Evolutionary conservation across 2,113 vertebrate genomes (phyloP), one percentile per base, ranked within the genome.

Genomic region (Ariopsis seemanni): DNA sequence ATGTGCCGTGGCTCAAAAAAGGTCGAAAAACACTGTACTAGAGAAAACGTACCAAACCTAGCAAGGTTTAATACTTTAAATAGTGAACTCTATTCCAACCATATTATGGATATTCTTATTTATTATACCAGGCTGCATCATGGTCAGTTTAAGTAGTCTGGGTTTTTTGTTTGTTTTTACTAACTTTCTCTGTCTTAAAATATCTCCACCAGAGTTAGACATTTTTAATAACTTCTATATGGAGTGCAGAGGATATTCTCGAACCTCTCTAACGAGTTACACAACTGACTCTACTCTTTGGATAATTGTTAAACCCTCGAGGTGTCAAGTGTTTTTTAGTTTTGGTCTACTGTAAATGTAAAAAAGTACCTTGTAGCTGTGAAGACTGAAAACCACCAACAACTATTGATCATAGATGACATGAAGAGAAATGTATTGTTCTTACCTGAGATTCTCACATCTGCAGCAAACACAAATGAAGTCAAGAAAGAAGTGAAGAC

Each of bases 401-500:
- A 20, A 57, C 83, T 71, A 85, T 4, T 30, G 18, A 62, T 25
- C 27, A 52, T 0, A 72, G n/a, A 84, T 58, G 53, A 74, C 7
- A 20, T 74, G 50, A 18, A 27, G 48, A 7, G 27, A 42, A 85
- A 71, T 42, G 18, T 12, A 1, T 81, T 18, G 4, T 57, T 81
- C 85, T 82, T 86, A 86, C 78, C 85, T 82, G 77, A 81, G 78
- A 48, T 30, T 20, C 25, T 82, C 30, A 18, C 60, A 60, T 52
- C 53, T 82, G 78, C 62, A 78, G 72, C 85, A 57, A 86, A 80
- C 17, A 7, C 2, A 58, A 7, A 22, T 20, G 22, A 67, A 69
- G 17, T 53, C 17, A 34, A 14, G 52, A n/a, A 57, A 42, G 62
- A 86, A 80, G 27, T 4, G 7, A 34, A 74, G 18, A 15, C 55